Evolutionary conservation across 2,888 invertebrate genomes (phyloP), one percentile per base, ranked within the genome.

Genomic region (Rhagonycha fulva): DNA sequence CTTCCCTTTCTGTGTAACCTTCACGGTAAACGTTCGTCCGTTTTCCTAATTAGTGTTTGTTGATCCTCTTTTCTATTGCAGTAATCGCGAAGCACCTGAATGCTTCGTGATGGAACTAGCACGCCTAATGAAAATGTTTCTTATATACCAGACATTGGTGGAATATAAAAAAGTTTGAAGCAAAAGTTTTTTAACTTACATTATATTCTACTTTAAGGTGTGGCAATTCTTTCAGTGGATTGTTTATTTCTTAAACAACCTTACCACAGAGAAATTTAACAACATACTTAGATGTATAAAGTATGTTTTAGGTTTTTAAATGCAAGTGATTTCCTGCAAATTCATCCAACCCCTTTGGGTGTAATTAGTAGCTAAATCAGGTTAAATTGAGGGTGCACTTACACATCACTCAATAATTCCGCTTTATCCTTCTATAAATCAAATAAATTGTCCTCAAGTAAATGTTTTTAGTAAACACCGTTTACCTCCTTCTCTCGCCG

Each of bases 41-140:
- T 77, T 75, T 77, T 75, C 74, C 77, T 77, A 77, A 77, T 77
- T 77, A 77, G 77, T 77, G 77, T 77, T 77, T 77, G 77, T 75
- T 77, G 77, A 77, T 72, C 77, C 77, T 77, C 77, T 77, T 77
- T 77, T 77, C 77, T 72, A 75, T 66, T 24, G 75, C 60, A 75
- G 72, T 77, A 77, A 77, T 77, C 77, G 75, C 72, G 75, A 75
- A 75, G 75, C 75, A 75, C 77, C 62, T 71, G 72, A 72, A 75
- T 73, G 68, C 74, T 63, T 67, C 72, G 75, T 66, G 19, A 68
- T 47, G 77, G 72, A 77, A 77, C 75, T 75, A 72, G 75, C 69
- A 70, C 75, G 75, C 70, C 79, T 79, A 79, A 79, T 79, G 79
- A 79, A 79, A 79, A 79, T 79, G 79, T 79, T 79, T 71, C 79